phyloP scores from a whole-genome alignment of 2,888 invertebrate genomes.

The Neoscelio sp. region DNA sequence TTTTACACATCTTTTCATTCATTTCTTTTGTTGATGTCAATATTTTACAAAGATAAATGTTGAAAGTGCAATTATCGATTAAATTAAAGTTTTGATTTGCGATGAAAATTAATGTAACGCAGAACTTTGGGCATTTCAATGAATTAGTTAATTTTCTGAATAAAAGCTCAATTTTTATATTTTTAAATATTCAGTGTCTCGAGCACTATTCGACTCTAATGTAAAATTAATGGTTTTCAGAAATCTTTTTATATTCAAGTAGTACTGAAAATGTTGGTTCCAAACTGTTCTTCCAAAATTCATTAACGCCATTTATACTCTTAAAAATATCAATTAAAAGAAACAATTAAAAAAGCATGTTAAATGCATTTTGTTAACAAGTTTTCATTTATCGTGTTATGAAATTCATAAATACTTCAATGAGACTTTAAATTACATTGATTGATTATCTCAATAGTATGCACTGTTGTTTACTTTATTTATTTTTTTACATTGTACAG shows the following conservation, averaged over 20 bases:
- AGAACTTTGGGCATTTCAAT: conserved; percentile 2
- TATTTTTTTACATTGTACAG: too few species aligned
- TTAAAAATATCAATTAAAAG: conserved; percentile 6
- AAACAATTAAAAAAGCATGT: neutral
- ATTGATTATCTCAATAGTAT: too few species aligned
- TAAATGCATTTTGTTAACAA: too few species aligned
- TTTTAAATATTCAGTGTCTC: conserved; percentile 25
- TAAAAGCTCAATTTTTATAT: conserved; percentile 55
- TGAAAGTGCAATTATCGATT: conserved; percentile 41
- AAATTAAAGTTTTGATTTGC: neutral
- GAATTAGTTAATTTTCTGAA: conserved; percentile 21
- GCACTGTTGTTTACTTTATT: too few species aligned
- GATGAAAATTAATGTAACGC: neutral
- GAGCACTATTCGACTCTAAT: conserved; percentile 30
- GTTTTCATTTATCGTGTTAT: too few species aligned
- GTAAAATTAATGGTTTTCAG: conserved; percentile 18
- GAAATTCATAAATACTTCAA: too few species aligned
- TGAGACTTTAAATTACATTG: too few species aligned
- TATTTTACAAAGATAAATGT: neutral
- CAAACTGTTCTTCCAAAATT: conserved; percentile 42
- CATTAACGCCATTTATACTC: conserved; percentile 11
- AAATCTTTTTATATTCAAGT: conserved; percentile 41
- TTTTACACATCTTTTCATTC: conserved; percentile 22
- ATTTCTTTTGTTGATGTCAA: neutral
- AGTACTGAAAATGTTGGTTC: conserved; percentile 12